A percentile compares a stretch with the other conserved stretches of the same genome.
These are phyloP conservation scores for Lasioglossum villosulum DNA, from an alignment of 2,888 invertebrate genomes.

Conservation along the genomic window DNA sequence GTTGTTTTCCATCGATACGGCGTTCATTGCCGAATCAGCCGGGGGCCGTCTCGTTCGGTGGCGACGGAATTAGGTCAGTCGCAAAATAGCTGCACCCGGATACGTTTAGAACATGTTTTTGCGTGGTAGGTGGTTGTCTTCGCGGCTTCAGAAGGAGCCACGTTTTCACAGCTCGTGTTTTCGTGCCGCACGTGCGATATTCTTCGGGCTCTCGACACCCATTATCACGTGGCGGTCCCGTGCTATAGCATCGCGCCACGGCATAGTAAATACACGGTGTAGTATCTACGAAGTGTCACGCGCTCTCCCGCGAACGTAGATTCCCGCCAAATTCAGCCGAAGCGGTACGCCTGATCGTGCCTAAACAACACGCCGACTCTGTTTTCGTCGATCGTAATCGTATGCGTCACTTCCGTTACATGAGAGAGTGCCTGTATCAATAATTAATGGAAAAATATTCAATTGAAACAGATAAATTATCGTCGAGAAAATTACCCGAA, in stretches of 20 bases:
- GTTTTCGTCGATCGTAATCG: not conserved
- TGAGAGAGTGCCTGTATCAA: no score
- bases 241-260: conserved; percentile 25
- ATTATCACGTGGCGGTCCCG: conserved; percentile 65
- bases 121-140: conserved; percentile 17
- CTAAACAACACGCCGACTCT: not conserved
- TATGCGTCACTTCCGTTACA: no score
- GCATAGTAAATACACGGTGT: not conserved
- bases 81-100: conserved; percentile 53
- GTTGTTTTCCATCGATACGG: conserved; percentile 2
- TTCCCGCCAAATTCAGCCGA: conserved; percentile 2
- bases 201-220: conserved; percentile 24
- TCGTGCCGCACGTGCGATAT: conserved; percentile 57
- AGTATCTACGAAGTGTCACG: not conserved
- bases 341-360: not conserved
- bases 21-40: conserved; percentile 26
- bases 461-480: no score
- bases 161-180: conserved; percentile 26
- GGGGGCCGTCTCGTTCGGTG: conserved; percentile 23
- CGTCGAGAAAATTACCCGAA: no score
- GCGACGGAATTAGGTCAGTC: conserved; percentile 53
- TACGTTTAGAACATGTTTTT: conserved; percentile 29
- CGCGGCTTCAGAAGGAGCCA: conserved; percentile 3
- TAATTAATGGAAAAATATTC: no score
- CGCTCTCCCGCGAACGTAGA: not conserved